Conservation (phyloP, 1,140 invertebrate genomes). For the Diploscapter pachys region DNA sequence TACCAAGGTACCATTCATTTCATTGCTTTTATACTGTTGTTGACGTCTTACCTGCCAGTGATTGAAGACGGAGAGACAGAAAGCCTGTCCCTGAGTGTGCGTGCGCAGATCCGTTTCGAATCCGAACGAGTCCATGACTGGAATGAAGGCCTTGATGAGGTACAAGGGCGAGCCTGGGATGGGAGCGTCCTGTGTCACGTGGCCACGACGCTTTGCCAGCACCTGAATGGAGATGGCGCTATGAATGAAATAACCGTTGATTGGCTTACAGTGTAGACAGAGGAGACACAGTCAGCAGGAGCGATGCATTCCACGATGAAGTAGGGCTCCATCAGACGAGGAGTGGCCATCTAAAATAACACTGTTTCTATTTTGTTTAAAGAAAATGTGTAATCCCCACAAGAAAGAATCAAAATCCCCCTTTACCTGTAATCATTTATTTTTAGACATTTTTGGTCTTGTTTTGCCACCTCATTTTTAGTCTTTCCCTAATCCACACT, state of each 20-base stretch:
- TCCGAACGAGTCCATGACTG: constrained; percentile 98
- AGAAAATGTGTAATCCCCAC: neutral
- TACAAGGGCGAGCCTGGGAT: constrained; percentile 98
- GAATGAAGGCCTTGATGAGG: constrained; percentile 94
- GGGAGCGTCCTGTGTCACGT: constrained; percentile 96
- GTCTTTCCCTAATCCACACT: too few relatives aligned
- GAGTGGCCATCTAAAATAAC: constrained; percentile 74
- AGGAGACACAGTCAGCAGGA: constrained; percentile 98
- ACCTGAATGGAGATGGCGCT: constrained; percentile 58
- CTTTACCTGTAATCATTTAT: too few relatives aligned
- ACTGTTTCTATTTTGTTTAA: too few relatives aligned
- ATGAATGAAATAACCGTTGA: constrained; percentile 62
- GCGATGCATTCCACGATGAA: constrained; percentile 97
- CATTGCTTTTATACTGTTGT: too few relatives aligned
- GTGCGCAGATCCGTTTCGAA: constrained; percentile 97
- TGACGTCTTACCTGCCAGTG: constrained; percentile 80
- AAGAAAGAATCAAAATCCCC: neutral
- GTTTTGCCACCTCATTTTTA: too few relatives aligned
- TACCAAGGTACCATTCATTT: too few relatives aligned
- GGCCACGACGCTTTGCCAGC: constrained; percentile 85
- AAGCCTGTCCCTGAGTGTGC: constrained; percentile 96
- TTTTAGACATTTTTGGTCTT: too few relatives aligned
- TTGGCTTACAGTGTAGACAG: constrained; percentile 77
- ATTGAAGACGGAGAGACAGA: constrained; percentile 95
- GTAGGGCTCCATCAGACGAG: constrained; percentile 98